A percentile compares a stretch with the other conserved stretches of the same genome.
Conservation (phyloP, 2,797 vertebrate genomes). For the Coreius guichenoti region DNA sequence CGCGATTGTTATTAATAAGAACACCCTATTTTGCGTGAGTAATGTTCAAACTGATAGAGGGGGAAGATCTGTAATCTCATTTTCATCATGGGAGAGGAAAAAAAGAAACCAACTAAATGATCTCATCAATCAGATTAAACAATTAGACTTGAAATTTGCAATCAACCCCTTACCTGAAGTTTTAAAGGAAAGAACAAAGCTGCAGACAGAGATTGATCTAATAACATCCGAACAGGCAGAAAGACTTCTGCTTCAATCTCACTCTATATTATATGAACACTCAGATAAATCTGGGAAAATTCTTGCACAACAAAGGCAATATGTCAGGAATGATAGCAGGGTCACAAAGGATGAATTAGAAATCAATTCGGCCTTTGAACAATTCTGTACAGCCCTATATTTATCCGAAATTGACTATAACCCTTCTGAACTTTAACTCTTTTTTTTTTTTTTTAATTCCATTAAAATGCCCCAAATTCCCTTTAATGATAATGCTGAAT, state of each 20-base stretch:
- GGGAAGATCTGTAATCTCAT: background rate
- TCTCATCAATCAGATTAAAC: too few relatives aligned
- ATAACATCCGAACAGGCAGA: background rate
- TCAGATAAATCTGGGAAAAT: background rate
- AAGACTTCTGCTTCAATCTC: background rate
- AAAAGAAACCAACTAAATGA: background rate
- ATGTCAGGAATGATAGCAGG: background rate
- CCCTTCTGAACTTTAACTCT: background rate
- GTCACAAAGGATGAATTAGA: background rate
- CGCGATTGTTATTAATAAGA: too few relatives aligned
- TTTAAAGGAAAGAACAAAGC: slow-evolving; percentile 10
- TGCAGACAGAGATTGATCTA: slow-evolving; percentile 3
- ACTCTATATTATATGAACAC: background rate
- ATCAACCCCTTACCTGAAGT: rapidly evolving
- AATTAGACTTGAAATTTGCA: too few relatives aligned
- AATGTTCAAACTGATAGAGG: too few relatives aligned
- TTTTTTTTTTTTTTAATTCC: background rate
- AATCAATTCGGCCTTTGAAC: background rate
- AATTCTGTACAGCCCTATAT: background rate
- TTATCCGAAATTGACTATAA: background rate
- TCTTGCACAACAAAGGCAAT: background rate
- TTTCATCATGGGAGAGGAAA: background rate
- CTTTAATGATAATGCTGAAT: background rate
- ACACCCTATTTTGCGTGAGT: too few relatives aligned
- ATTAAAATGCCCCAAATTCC: background rate